Base-by-base conservation (phyloP, 2,797 vertebrate genomes). In the Xiphophorus birchmanni region DNA sequence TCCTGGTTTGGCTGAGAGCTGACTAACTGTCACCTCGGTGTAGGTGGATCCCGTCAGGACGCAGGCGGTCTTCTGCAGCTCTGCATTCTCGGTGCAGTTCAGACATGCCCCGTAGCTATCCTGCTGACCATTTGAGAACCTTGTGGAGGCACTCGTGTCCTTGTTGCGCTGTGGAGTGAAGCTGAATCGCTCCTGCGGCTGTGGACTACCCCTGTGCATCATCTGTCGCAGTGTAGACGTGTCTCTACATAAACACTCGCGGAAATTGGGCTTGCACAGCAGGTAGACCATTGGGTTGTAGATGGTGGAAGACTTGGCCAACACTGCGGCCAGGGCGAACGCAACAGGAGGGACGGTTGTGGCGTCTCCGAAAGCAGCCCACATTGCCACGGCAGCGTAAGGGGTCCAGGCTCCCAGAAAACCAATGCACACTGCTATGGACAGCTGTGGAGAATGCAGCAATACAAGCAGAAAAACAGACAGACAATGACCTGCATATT, bases 251-350 rank as follows among this genome's bases (percentile, higher is more conserved):
- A 97, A 92, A 80, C 95, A 96, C 89, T 93, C 94, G 0, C 97
- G 96, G 79, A 97, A 97, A 90, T 94, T 97, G 74, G 94, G 97
- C 86, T 98, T 97, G 78, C 97, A 94, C 37, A 97, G 92, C 88
- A 98, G 94, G 90, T 96, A 96, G 74, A 97, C 95, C 84, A 97
- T 69, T 0, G 97, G 97, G 89, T 97, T 97, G 95, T 97, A 97
- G 89, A 97, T 94, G 0, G 97, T 97, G 0, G 97, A 98, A 75
- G 97, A 96, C 88, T 97, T 97, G 88, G 97, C 96, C 54, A 96
- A 96, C 47, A 92, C 75, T 0, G 97, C 96, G 0, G 96, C 96
- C 4, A 97, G 67, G 83, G 97, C 97, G 0, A 97, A 97, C 7
- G 93, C 95, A 44, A 95, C 37, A 0, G 94, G 92, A 0, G 97